A percentile compares a stretch with the other conserved stretches of the same genome.
These are phyloP conservation scores for Drepana arcuata DNA, from an alignment of 1,140 invertebrate genomes.

Conservation along the genomic window DNA sequence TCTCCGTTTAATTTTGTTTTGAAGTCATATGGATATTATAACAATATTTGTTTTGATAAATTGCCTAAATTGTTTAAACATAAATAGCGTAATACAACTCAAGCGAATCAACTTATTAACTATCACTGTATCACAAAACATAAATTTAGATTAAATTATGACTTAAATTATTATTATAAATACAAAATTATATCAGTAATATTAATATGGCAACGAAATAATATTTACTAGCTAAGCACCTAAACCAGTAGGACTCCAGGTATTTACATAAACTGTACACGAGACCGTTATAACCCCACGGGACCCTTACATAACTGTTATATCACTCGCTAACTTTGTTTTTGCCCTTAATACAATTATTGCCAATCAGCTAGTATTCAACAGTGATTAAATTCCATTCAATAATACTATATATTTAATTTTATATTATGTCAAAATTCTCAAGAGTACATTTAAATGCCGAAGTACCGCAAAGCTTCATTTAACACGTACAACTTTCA, in stretches of 20 bases:
- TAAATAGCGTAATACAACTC: constrained; percentile 22
- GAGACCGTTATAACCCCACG: no score
- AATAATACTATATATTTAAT: no score
- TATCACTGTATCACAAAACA: constrained; percentile 60
- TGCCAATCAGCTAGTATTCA: constrained; percentile 53
- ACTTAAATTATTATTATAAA: constrained; percentile 63
- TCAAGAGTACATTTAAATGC: constrained; percentile 49
- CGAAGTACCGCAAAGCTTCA: constrained; percentile 32
- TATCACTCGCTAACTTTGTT: no score
- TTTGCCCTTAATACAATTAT: constrained; percentile 53
- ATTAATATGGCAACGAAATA: constrained; percentile 69
- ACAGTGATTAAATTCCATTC: constrained; percentile 48
- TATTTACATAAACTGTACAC: constrained; percentile 65
- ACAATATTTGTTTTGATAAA: no score
- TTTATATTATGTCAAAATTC: no score
- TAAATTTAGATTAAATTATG: constrained; percentile 57
- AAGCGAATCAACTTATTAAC: constrained; percentile 29
- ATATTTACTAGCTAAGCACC: constrained; percentile 66
- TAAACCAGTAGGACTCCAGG: constrained; percentile 54
- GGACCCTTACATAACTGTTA: no score
- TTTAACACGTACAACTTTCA: constrained; percentile 21
- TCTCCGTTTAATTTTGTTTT: not conserved
- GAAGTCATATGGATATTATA: no score
- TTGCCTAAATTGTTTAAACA: no score
- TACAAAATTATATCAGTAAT: constrained; percentile 55